Base-by-base conservation (phyloP, 2,888 invertebrate genomes). In the Idaea aversata region DNA sequence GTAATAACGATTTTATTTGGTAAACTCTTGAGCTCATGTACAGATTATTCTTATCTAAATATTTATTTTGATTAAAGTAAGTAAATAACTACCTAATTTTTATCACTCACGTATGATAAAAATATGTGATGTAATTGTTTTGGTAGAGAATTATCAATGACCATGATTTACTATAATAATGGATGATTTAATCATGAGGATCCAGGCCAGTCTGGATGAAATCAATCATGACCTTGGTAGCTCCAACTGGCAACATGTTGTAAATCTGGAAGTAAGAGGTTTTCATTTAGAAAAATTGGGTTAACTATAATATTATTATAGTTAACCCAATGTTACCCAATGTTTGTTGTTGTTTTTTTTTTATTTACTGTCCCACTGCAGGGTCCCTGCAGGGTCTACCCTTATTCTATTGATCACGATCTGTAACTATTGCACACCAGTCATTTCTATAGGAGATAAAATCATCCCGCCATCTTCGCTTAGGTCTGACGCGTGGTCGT, bases 131-230 rank as follows among this genome's bases (percentile, higher is more conserved):
- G 47, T 47, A 47, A 47, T 13, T 13, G 13, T 13, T 47, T 7
- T 47, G 47, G 13, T 47, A 36, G 47, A 47, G 7, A 5, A 47
- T 10, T 5, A 10, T 10, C 7, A 4, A 47, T 47, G 47, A 6
- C 3, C 10, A 25, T 25, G 25, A 25, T 25, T 25, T 25, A 25
- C 3, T 25, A 25, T 25, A 25, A 2, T 25, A 34, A 5, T 57
- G 25, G n/a, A 38, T 62, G 65, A 34, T 5, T 73, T 71, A 85
- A 67, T 86, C 84, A 64, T 94, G 94, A 0, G 94, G 87, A 15
- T 95, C 94, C 7, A 95, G 87, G 4, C 95, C 95, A 16, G 93
- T 89, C 71, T 94, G 94, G 3, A 95, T 63, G 81, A 96, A 96
- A 76, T 95, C 95, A 67, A 88, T 86, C 25, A 94, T 62, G 59